These are phyloP conservation scores for Platycercus adscitus DNA, from an alignment of 2,113 vertebrate genomes.

Conservation along the genomic window DNA sequence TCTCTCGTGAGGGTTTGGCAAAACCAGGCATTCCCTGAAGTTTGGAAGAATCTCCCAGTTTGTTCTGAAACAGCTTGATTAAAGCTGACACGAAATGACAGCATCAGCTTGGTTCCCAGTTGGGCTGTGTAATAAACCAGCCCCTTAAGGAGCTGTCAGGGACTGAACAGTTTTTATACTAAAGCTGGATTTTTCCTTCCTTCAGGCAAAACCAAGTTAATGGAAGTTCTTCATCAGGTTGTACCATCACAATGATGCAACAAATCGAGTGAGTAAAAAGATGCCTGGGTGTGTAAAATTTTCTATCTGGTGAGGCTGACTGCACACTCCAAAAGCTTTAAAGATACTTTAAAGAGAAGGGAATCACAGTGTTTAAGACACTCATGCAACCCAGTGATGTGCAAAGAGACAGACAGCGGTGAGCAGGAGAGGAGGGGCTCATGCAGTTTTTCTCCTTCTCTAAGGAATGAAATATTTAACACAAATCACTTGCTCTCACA, in stretches of 20 bases:
- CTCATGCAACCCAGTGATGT: not conserved
- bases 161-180: not conserved
- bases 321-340: not conserved
- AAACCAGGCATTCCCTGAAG: not conserved
- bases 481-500: not conserved
- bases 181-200: not conserved
- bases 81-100: not conserved
- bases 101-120: not conserved
- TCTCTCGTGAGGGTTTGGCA: not conserved
- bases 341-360: not conserved
- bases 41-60: not conserved
- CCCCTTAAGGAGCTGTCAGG: not conserved
- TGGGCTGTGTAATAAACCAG: not conserved
- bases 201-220: not conserved
- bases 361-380: rapidly evolving
- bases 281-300: not conserved
- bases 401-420: not conserved
- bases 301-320: not conserved
- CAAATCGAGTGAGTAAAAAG: not conserved
- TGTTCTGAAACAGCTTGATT: not conserved
- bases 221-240: not conserved
- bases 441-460: not conserved
- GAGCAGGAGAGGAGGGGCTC: not conserved
- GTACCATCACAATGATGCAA: not conserved
- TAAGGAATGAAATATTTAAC: not conserved